Percentiles rank a stretch among this genome's conserved stretches.
phyloP scores from a whole-genome alignment of 2,888 invertebrate genomes.

The Nemurella pictetii region DNA sequence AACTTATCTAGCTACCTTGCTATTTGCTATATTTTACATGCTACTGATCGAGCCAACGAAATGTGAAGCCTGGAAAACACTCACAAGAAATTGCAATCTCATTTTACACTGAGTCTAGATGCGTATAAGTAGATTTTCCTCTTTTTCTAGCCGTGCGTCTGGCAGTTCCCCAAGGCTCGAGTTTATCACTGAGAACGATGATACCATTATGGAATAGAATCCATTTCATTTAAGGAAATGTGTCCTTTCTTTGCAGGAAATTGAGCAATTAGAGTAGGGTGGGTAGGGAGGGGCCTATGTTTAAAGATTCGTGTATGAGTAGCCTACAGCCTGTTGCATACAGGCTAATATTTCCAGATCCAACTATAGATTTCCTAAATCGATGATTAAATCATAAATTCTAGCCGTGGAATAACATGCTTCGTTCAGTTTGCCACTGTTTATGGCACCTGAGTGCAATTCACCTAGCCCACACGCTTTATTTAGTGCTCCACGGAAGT shows the following conservation, averaged over 20 bases:
- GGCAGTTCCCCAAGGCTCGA: neutral
- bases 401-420: neutral
- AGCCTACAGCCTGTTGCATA: neutral
- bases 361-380: neutral
- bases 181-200: neutral
- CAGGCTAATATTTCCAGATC: neutral
- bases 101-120: neutral
- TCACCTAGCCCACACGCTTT: too few relatives aligned
- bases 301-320: neutral
- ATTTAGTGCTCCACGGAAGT: too few relatives aligned
- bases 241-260: neutral
- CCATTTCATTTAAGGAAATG: conserved; percentile 10
- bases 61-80: neutral
- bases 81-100: conserved; percentile 12
- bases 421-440: neutral
- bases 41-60: neutral
- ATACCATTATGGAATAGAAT: neutral
- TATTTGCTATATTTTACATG: neutral
- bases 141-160: neutral
- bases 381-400: neutral
- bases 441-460: neutral
- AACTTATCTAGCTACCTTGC: neutral
- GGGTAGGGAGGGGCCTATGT: too few relatives aligned
- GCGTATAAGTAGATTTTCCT: neutral
- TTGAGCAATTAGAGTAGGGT: conserved; percentile 9